Evolutionary conservation across 2,888 invertebrate genomes (phyloP), one percentile per base, ranked within the genome.

Genomic region (Drosophila koepferae): DNA sequence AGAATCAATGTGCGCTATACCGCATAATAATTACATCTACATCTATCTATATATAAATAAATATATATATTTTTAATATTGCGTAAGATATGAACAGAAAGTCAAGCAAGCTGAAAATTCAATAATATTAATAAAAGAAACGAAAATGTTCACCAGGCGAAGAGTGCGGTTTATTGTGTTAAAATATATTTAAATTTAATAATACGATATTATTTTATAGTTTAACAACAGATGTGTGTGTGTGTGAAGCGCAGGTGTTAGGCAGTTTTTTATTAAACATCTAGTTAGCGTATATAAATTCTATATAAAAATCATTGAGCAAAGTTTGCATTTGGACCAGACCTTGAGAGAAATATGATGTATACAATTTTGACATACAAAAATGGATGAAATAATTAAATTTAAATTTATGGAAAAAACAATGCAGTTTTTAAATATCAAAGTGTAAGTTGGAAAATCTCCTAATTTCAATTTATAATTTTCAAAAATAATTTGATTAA

Each of bases 41-140:
- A 73, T 63, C 48, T 63, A 66, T 58, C 56, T 41, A 70, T 43
- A 80, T 38, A 23, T 23, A 20, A 14, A 51, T 36, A n/a, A n/a
- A 34, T 36, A 31, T 46, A 49, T 31, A 55, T 73, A 82, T 86
- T 84, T 87, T 66, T 84, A 72, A 68, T 72, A 81, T 63, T 70
- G 72, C 77, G 59, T 80, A 89, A 87, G 81, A 62, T 56, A 73
- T 59, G 3, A 72, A 78, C 44, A 63, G 44, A 75, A 53, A 43
- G 41, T 44, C 51, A 58, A 76, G 63, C 18, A 56, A 48, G n/a
- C 41, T 72, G 55, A 12, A 74, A 71, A 51, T 69, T 63, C 40
- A 82, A 85, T 79, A 31, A 9, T 20, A 41, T 20, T 18, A 44
- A 56, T n/a, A 46, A 20, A 48, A 31, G 16, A 8, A 85, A n/a